phyloP scores from a whole-genome alignment of 2,797 vertebrate species.

The Smutsia temminckii region DNA sequence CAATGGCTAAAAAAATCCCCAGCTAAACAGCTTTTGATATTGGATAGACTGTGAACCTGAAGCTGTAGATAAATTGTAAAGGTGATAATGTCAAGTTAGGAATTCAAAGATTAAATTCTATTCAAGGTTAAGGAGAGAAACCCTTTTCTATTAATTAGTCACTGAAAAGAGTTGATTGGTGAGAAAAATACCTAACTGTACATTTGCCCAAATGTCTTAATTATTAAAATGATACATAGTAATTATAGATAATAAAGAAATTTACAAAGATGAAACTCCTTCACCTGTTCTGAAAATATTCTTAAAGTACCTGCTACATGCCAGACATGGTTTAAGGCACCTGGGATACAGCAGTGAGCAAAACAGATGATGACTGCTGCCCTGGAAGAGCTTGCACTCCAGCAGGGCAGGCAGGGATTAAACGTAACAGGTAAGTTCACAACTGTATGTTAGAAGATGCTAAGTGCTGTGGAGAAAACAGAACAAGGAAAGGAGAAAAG shows the following conservation, averaged over 20 bases:
- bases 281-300: not conserved
- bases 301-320: not conserved
- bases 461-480: not conserved
- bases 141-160: not conserved
- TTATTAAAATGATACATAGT: not conserved
- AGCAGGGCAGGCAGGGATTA: not conserved
- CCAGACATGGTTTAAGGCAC: not conserved
- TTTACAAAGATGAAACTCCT: not conserved
- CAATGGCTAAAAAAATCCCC: not conserved
- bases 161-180: conserved; percentile 8
- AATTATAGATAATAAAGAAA: not conserved
- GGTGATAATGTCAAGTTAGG: not conserved
- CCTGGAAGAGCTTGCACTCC: not conserved
- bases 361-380: not conserved
- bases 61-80: not conserved
- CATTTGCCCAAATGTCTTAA: not conserved
- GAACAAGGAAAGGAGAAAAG: not conserved
- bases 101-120: conserved; percentile 15
- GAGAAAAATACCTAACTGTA: not conserved
- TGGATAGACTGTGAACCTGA: not conserved
- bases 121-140: conserved; percentile 18
- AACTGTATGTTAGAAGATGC: not conserved
- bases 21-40: not conserved
- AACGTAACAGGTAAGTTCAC: not conserved
- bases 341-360: not conserved